Base-by-base conservation (phyloP, 2,797 vertebrate species). In the Anomalospiza imberbis region DNA sequence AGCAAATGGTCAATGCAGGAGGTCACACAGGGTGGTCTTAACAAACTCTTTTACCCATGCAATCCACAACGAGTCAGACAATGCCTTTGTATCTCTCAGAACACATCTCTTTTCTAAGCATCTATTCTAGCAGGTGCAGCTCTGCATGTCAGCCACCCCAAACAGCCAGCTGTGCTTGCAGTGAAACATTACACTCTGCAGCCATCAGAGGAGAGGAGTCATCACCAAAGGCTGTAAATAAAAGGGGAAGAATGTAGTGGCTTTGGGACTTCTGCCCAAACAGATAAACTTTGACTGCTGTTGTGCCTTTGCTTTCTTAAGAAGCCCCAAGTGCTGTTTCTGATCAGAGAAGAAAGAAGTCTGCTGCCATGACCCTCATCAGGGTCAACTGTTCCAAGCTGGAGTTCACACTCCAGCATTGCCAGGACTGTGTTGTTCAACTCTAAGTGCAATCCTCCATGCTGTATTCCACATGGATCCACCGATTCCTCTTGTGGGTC, bases 201-300 rank as follows among this genome's bases (percentile, higher is more conserved):
- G 10, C 38, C 60, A 7, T 50, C 65, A 28, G 88, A 44, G 50
- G 26, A 88, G 32, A 81, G 14, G 31, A 63, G 42, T 38, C 4
- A 3, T 92, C 1, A 0, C 36, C 0, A 0, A 88, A 71, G 36
- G 71, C 76, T 88, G 53, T 88, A 80, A 82, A 79, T 80, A 87
- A 54, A 75, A 66, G 17, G 44, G 50, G 57, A 91, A 88, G 61
- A 94, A 79, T 40, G 34, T 17, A 36, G 81, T 60, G 81, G 63
- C 50, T 91, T 95, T 76, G 61, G 88, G 67, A 71, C 50, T 91
- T 55, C 38, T 71, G 76, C 81, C 85, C 38, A 61, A 80, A 54
- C 28, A 70, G 48, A 63, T 89, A 91, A 94, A 85, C 75, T 44
- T 91, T 89, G 72, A 84, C 72, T 83, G 61, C 26, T 77, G 34